Evolutionary conservation across 2,888 invertebrate species (phyloP), one percentile per base, ranked within the genome.

Genomic region (Desoria tigrina): DNA sequence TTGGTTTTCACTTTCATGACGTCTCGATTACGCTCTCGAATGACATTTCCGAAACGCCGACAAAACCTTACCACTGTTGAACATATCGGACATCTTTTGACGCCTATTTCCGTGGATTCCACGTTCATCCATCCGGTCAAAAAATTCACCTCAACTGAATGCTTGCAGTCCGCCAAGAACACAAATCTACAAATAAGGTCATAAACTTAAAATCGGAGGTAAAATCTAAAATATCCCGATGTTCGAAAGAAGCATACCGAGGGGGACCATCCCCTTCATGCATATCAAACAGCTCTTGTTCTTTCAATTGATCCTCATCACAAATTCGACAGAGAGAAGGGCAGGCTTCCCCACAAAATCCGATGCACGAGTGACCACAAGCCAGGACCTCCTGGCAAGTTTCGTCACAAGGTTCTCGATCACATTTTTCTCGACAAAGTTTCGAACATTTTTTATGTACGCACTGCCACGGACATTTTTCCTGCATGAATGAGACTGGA

Each of bases 341-440:
- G 78, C 88, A 89, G 11, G 82, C 82, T 79, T 90, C 89, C n/a
- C 87, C 88, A 80, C 89, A 90, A 58, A 87, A 83, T 16, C 89
- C 83, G 80, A 76, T 68, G 71, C 83, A 83, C 0, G 60, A 62
- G 74, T 83, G 83, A 1, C 81, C 81, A 75, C 83, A 83, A 6
- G 68, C 56, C 18, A 81, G 75, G 11, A 57, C 72, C 49, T 69
- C 63, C 2, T 61, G 59, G 42, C 83, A 82, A 3, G 80, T 78
- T 54, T 77, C 73, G 42, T 78, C 62, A 61, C 81, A 81, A 1
- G 77, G 75, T 4, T 67, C 72, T 27, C 80, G 76, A 53, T 79
- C 76, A 66, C 82, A 83, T 1, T 78, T 75, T 65, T 81, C 69
- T 6, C 64, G 26, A 51, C 73, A 73, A 2, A 61, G 45, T 51